These are phyloP conservation scores for Rutpela maculata DNA, from an alignment of 2,888 invertebrate species.

Conservation along the genomic window DNA sequence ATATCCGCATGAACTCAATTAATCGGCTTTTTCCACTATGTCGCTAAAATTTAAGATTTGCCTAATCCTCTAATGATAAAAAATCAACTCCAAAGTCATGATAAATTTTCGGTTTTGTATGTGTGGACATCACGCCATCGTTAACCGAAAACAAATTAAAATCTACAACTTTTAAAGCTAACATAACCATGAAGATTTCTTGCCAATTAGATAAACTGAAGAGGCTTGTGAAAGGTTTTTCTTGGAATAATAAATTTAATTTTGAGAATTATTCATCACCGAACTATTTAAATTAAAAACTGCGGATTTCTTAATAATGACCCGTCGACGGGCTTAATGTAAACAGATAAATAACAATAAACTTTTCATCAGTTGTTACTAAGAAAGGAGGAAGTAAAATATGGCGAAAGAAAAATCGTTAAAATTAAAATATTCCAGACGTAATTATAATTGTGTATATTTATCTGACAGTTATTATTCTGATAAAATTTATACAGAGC, in stretches of 20 bases:
- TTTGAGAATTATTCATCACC: neutral
- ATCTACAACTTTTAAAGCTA: too few species aligned
- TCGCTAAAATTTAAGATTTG: too few species aligned
- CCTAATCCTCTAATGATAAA: too few species aligned
- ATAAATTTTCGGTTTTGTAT: too few species aligned
- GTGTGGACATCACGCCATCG: too few species aligned
- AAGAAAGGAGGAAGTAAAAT: conserved; percentile 12
- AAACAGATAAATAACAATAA: conserved; percentile 9
- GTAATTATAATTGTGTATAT: conserved; percentile 43
- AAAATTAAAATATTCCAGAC: conserved; percentile 38
- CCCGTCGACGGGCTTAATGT: neutral
- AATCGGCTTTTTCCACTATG: too few species aligned
- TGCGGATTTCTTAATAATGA: neutral
- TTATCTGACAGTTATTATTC: conserved; percentile 47
- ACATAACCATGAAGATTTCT: neutral
- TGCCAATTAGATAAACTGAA: neutral
- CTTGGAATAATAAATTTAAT: neutral
- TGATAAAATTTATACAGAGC: conserved; percentile 45
- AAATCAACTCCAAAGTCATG: too few species aligned
- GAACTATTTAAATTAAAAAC: conserved; percentile 1
- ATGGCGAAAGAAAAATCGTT: conserved; percentile 18
- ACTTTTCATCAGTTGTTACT: conserved; percentile 13
- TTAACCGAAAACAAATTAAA: neutral
- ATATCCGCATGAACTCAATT: too few species aligned
- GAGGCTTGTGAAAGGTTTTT: neutral